A percentile compares a stretch with the other conserved stretches of the same genome.
phyloP scores from a whole-genome alignment of 2,113 vertebrate genomes.

The Apodemus sylvaticus region DNA sequence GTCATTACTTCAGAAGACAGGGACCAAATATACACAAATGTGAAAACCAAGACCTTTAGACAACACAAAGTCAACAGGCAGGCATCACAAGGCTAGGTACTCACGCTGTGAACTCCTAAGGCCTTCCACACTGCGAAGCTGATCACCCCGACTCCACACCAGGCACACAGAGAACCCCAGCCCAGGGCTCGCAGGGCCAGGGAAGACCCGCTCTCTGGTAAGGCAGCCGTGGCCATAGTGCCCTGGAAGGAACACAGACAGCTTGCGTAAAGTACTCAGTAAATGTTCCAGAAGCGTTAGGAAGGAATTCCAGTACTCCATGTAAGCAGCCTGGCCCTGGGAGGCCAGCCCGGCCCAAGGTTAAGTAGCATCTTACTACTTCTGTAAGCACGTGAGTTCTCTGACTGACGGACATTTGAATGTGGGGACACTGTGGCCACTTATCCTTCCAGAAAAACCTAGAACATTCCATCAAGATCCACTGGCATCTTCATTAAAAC shows the following conservation, averaged over 20 bases:
- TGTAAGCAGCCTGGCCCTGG: neutral
- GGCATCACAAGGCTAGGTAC: slow-evolving; percentile 73
- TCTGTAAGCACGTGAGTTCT: neutral
- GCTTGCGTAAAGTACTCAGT: neutral
- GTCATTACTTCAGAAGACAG: neutral
- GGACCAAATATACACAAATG: neutral
- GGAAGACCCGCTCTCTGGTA: slow-evolving; percentile 92
- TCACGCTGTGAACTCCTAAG: slow-evolving; percentile 92
- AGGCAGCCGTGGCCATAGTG: slow-evolving; percentile 83
- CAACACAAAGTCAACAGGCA: neutral
- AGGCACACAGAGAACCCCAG: slow-evolving; percentile 94
- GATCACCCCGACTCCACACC: slow-evolving; percentile 93
- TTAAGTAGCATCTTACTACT: neutral
- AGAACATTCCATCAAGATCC: slow-evolving; percentile 12
- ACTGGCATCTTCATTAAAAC: slow-evolving; percentile 25
- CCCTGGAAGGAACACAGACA: slow-evolving; percentile 85
- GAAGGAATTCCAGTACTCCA: neutral
- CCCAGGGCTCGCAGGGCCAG: slow-evolving; percentile 93
- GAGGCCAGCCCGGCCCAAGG: neutral
- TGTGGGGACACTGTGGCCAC: neutral
- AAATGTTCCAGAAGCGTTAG: neutral
- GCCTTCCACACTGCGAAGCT: slow-evolving; percentile 92
- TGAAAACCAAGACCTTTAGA: slow-evolving; percentile 15
- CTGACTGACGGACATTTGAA: neutral
- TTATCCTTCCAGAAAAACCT: slow-evolving; percentile 40